Evolutionary conservation across 2,888 invertebrate species (phyloP), one percentile per base, ranked within the genome.

Genomic region (Acronicta psi): DNA sequence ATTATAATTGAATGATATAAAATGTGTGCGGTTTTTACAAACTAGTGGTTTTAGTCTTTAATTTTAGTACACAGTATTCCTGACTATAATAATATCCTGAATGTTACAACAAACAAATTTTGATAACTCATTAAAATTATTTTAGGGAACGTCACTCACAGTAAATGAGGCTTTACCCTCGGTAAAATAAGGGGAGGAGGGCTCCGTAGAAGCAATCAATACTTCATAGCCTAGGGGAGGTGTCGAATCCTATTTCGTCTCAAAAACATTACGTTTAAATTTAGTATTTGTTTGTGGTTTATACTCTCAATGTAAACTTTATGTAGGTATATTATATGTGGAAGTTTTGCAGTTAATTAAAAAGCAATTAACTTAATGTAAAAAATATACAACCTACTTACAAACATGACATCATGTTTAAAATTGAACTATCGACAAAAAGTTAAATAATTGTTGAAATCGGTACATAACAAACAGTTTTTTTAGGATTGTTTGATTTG

Each of bases 51-150:
- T n/a, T 3, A 11, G 10, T 11, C 10, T 11, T 29, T 29, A 2
- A 2, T 29, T 29, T 29, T 11, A 34, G 11, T 11, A 3, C 29
- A 2, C 11, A 29, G 11, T 29, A 29, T 29, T 11, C 2, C 29
- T 2, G 29, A 29, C 1, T 25, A 25, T 25, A 29, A 13, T n/a
- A n/a, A n/a, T 34, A 13, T 31, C 13, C 6, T 34, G 4, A 31
- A 31, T 34, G n/a, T 13, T 13, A 31, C 31, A n/a, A 1, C 7
- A 37, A 44, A 41, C 31, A 67, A 60, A 29, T 29, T 54, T 47
- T 51, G 47, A 54, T 40, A 44, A 41, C 29, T 61, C 51, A 64
- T 63, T 69, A 63, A 37, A 69, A 64, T 55, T 51, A 69, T 69
- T 68, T 54, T 34, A 47, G 54, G 64, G 43, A 51, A 41, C 54